Evolutionary conservation across 1,140 invertebrate species (phyloP).

Genomic region (Marisa cornuarietis): DNA sequence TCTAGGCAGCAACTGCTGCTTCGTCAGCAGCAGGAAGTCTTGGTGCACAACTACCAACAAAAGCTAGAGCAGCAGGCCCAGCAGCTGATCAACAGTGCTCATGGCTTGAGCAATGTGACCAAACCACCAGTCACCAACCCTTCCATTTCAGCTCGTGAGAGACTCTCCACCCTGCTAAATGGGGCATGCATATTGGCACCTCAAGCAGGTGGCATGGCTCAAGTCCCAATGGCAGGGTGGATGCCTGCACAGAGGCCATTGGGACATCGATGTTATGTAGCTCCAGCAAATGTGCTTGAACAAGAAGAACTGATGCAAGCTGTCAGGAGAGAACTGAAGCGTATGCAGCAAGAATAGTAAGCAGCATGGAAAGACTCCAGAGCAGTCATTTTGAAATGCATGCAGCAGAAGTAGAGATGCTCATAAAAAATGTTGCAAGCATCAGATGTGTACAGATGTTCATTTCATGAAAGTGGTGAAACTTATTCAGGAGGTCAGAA

Average conservation of each 20-base stretch:
- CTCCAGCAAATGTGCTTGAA: not conserved
- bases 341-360: constrained; percentile 15
- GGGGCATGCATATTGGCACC: constrained; percentile 12
- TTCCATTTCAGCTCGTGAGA: constrained; percentile 5
- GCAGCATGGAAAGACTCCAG: too few relatives aligned
- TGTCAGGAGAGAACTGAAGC: constrained; percentile 17
- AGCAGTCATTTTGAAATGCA: too few relatives aligned
- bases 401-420: too few relatives aligned
- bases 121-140: not conserved
- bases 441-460: too few relatives aligned
- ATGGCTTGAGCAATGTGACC: not conserved
- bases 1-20: constrained; percentile 13
- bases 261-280: not conserved
- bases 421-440: too few relatives aligned
- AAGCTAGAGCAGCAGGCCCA: constrained; percentile 15
- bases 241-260: not conserved
- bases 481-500: too few relatives aligned
- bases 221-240: not conserved
- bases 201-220: not conserved
- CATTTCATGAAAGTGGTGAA: too few relatives aligned
- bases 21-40: constrained; percentile 17
- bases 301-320: constrained; percentile 19
- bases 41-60: constrained; percentile 6
- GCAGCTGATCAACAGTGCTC: constrained; percentile 12
- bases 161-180: not conserved